Conservation (phyloP, 2,797 vertebrate genomes). For the Acanthiza pusilla region DNA sequence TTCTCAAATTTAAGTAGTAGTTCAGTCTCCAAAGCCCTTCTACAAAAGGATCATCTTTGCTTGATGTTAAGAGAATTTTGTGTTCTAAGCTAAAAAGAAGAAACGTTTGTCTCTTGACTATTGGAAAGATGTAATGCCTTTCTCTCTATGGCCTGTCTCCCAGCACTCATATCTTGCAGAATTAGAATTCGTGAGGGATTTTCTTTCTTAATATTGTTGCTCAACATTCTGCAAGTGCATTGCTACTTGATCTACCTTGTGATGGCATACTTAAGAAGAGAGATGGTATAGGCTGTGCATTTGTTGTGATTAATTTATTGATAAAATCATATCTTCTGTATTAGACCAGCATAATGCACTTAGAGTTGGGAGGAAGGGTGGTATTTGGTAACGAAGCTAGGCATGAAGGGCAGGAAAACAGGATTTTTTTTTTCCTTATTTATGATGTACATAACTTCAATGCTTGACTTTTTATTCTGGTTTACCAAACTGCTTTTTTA, state of each 20-base stretch:
- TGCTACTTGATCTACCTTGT: not conserved
- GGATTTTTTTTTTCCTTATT: not conserved
- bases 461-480: not conserved
- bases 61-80: not conserved
- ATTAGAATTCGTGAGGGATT: not conserved
- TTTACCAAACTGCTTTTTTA: not conserved
- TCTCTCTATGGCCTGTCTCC: not conserved
- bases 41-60: not conserved
- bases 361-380: not conserved
- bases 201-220: not conserved
- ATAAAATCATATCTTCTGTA: not conserved
- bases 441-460: not conserved
- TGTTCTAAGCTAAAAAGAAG: not conserved
- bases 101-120: not conserved
- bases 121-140: not conserved
- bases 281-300: not conserved
- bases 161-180: not conserved
- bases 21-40: not conserved
- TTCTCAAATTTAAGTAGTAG: not conserved
- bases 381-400: not conserved
- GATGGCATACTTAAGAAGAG: not conserved
- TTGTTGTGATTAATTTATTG: not conserved
- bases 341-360: not conserved
- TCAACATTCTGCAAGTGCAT: not conserved
- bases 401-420: not conserved